These are phyloP conservation scores for Formica selysi DNA, from an alignment of 1,140 invertebrate species.

Conservation along the genomic window DNA sequence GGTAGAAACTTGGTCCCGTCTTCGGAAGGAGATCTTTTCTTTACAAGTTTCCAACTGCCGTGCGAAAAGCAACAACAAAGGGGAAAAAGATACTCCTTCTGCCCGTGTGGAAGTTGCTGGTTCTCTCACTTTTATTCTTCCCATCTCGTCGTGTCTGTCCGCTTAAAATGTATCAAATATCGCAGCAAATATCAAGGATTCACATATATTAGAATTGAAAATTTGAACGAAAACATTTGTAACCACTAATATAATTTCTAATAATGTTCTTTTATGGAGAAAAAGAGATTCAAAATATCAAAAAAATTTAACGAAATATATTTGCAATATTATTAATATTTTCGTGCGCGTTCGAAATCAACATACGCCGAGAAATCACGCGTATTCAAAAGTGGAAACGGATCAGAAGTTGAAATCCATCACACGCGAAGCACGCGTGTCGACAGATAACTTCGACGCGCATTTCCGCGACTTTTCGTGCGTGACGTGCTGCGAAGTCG, in stretches of 20 bases:
- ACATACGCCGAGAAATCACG: background rate
- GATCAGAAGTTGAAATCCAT: slow-evolving; percentile 43
- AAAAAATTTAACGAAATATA: background rate
- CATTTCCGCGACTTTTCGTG: slow-evolving; percentile 59
- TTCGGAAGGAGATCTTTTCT: slow-evolving; percentile 43
- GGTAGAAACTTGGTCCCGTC: slow-evolving; percentile 36
- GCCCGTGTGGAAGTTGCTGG: background rate
- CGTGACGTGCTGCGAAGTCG: slow-evolving; percentile 44
- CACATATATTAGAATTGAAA: slow-evolving; percentile 37
- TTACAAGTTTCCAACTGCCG: slow-evolving; percentile 55
- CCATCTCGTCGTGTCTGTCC: background rate
- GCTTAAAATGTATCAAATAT: slow-evolving; percentile 35
- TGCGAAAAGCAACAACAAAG: slow-evolving; percentile 49
- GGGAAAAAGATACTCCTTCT: slow-evolving; percentile 43
- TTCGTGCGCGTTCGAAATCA: slow-evolving; percentile 7
- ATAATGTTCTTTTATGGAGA: background rate
- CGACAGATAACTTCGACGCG: slow-evolving; percentile 36
- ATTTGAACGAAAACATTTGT: slow-evolving; percentile 30
- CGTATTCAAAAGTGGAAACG: slow-evolving; percentile 3
- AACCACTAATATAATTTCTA: background rate
- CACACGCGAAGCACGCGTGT: slow-evolving; percentile 2
- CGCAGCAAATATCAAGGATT: slow-evolving; percentile 41
- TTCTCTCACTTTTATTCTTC: slow-evolving; percentile 33
- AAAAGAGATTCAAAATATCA: background rate
- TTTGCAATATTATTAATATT: background rate